Conservation (phyloP, 2,797 vertebrate genomes). For the Lateolabrax maculatus region DNA sequence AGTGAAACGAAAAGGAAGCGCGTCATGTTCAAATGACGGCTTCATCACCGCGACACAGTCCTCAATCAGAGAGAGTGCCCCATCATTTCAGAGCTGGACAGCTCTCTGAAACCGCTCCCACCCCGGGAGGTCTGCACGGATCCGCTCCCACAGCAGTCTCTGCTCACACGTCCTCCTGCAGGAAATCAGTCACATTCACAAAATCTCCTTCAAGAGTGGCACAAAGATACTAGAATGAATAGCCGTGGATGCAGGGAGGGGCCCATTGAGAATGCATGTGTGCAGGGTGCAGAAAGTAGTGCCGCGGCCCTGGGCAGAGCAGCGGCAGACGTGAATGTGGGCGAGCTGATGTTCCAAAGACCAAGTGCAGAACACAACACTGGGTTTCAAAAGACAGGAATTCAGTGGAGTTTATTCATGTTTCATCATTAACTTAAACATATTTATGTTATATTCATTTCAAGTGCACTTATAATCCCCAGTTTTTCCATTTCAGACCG, state of each 20-base stretch:
- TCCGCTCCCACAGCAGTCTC: conserved; percentile 19
- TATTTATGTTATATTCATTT: not conserved
- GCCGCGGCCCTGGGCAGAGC: too few relatives aligned
- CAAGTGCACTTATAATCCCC: too few relatives aligned
- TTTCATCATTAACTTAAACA: not conserved
- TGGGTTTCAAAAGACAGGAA: not conserved
- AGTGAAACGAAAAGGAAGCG: not conserved
- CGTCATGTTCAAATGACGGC: not conserved
- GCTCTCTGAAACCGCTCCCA: conserved; percentile 3
- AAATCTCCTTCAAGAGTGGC: conserved; percentile 2
- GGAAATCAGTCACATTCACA: conserved; percentile 32
- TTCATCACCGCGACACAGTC: not conserved
- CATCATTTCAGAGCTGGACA: conserved; percentile 20
- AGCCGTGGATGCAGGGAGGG: too few relatives aligned
- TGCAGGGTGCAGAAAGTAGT: too few relatives aligned
- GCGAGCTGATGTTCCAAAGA: not conserved
- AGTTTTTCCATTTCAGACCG: too few relatives aligned
- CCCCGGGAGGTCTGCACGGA: not conserved
- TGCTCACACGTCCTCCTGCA: conserved; percentile 6
- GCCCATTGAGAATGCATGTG: too few relatives aligned
- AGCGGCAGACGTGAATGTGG: too few relatives aligned
- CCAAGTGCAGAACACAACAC: not conserved
- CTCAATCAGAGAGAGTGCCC: not conserved
- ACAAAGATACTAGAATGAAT: too few relatives aligned
- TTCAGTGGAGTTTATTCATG: not conserved